Percentiles rank a stretch among this genome's conserved stretches.
Conservation (phyloP, 2,113 vertebrate genomes). For the Aphyosemion australe region DNA sequence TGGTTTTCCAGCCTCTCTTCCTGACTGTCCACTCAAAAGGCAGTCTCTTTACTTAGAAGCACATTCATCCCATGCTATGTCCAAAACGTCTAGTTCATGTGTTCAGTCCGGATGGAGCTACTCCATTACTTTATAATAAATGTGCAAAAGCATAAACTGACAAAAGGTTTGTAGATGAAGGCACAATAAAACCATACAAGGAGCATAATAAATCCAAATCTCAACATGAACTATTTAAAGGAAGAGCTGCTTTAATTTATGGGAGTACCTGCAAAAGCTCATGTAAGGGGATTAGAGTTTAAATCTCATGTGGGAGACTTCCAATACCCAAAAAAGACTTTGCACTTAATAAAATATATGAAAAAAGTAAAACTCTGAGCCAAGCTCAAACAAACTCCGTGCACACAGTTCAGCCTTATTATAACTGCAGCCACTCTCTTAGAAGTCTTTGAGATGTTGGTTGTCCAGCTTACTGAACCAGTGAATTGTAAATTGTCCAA, state of each 20-base stretch:
- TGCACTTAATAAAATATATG: neutral
- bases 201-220: neutral
- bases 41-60: constrained; percentile 28
- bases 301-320: neutral
- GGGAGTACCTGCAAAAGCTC: neutral
- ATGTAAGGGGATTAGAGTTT: neutral
- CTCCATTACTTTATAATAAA: constrained; percentile 54
- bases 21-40: constrained; percentile 49
- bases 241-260: constrained; percentile 13
- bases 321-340: neutral
- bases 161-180: neutral
- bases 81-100: constrained; percentile 49
- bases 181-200: neutral
- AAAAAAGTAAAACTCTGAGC: neutral
- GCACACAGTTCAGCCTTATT: constrained; percentile 2
- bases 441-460: constrained; percentile 8
- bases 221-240: constrained; percentile 5
- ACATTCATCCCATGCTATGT: constrained; percentile 59
- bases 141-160: neutral
- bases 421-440: constrained; percentile 2
- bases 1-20: constrained; percentile 40
- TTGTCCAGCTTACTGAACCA: constrained; percentile 23
- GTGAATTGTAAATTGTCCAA: constrained; percentile 47
- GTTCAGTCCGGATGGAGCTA: constrained; percentile 62
- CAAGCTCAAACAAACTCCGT: constrained; percentile 5